Conservation (phyloP, 2,888 invertebrate species). For the Smittia aterrima region DNA sequence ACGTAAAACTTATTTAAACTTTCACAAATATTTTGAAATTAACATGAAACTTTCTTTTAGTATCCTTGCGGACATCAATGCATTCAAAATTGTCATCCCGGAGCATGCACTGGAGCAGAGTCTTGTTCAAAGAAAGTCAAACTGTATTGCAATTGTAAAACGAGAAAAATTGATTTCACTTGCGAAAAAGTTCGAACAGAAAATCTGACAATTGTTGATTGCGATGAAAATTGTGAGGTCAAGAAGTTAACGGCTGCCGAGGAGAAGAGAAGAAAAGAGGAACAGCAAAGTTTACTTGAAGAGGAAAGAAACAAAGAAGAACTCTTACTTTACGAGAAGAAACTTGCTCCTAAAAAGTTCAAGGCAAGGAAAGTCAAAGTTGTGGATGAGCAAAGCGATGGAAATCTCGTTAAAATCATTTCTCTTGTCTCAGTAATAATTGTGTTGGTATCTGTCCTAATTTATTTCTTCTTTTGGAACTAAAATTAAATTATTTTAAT, state of each 20-base stretch:
- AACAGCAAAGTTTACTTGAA: constrained; percentile 60
- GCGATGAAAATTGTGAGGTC: constrained; percentile 65
- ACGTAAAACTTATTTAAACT: constrained; percentile 56
- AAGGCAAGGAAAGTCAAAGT: constrained; percentile 55
- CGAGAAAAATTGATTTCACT: constrained; percentile 69
- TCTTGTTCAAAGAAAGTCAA: constrained; percentile 77
- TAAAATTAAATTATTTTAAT: no score
- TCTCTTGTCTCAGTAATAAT: no score
- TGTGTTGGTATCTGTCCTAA: no score
- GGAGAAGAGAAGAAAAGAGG: constrained; percentile 58
- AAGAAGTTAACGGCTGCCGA: constrained; percentile 58
- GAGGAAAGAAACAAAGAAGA: constrained; percentile 69
- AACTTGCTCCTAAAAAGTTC: constrained; percentile 67
- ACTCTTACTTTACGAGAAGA: constrained; percentile 73
- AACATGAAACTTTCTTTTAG: constrained; percentile 51
- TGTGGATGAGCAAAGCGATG: constrained; percentile 48
- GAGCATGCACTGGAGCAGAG: constrained; percentile 64
- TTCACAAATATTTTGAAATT: background rate
- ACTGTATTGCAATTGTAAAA: constrained; percentile 73
- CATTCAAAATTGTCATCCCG: constrained; percentile 69
- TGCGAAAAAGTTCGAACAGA: constrained; percentile 61
- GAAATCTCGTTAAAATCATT: no score
- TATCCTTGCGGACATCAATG: constrained; percentile 84
- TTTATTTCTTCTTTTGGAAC: no score
- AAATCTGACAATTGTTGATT: constrained; percentile 53